These are phyloP conservation scores for Colossoma macropomum DNA, from an alignment of 2,113 vertebrate genomes.

Conservation along the genomic window DNA sequence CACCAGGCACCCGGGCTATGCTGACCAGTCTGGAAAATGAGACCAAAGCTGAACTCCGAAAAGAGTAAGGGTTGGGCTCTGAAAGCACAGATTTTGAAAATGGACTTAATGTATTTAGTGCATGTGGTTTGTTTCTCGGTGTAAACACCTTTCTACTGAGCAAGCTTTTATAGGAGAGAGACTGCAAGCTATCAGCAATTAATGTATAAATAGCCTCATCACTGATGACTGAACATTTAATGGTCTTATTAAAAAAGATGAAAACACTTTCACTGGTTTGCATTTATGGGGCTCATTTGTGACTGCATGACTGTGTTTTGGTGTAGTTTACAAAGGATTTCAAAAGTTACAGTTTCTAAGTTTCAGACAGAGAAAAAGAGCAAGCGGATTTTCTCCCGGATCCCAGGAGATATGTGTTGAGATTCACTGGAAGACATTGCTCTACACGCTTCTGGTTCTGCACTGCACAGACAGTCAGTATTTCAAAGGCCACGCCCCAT, in stretches of 20 bases:
- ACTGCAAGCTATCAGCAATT: neutral
- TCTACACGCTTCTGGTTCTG: conserved; percentile 9
- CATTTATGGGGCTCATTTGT: neutral
- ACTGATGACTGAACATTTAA: neutral
- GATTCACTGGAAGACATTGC: neutral
- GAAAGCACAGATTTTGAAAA: conserved; percentile 6
- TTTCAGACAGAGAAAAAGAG: neutral
- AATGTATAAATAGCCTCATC: neutral
- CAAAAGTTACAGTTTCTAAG: neutral
- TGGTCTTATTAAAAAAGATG: neutral
- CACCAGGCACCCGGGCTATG: conserved; percentile 38
- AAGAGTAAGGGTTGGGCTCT: neutral
- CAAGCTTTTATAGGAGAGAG: neutral
- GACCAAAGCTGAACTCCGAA: conserved; percentile 47
- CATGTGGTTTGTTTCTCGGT: neutral
- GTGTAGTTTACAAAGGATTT: neutral
- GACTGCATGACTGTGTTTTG: neutral
- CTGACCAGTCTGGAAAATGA: conserved; percentile 63
- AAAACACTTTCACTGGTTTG: neutral
- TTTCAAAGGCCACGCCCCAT: neutral
- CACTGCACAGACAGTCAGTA: neutral
- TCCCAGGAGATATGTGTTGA: neutral
- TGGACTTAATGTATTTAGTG: conserved; percentile 12
- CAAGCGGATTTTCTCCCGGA: neutral
- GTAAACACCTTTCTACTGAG: neutral